Evolutionary conservation across 1,140 invertebrate species (phyloP), one percentile per base, ranked within the genome.

Genomic region (Drosophila kurseongensis): DNA sequence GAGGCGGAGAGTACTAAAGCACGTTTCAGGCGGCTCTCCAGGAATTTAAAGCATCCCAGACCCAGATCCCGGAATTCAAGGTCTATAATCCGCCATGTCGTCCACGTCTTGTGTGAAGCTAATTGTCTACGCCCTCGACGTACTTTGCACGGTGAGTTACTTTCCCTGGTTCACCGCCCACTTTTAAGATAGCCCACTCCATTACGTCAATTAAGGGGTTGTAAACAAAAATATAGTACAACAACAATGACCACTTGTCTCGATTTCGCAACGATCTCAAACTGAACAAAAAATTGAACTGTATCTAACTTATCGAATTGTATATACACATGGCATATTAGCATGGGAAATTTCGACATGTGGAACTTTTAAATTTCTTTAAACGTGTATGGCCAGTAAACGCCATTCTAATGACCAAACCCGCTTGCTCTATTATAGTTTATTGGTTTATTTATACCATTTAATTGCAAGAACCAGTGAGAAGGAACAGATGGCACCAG

Each of bases 111-210:
- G 61, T n/a, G 51, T 84, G 7, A 91, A 91, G 54, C 63, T 78
- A n/a, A 60, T 90, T 23, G 74, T 80, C 9, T 88, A 79, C 58
- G 54, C 65, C 18, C 61, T 91, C 50, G 73, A 91, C 47, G 48
- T 91, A 54, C 9, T 91, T 0, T 88, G 90, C 52, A 55, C 78
- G 61, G 90, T 91, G 63, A 91, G 90, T 81, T 23, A n/a, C 14
- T 18, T 12, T 38, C 5, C 5, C 40, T 12, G 32, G 5, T 42
- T 42, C 62, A 36, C 10, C 16, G 44, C 23, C 14, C 48, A 78
- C 42, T 48, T 48, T 40, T n/a, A 23, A 16, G 63, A 27, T 67
- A 36, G 57, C 47, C 27, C 27, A 13, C 54, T 47, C 12, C 5
- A 65, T 69, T 75, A 51, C 48, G 44, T 29, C 57, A 81, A 65